Percentiles rank a stretch among this genome's conserved stretches.
These are phyloP conservation scores for Mirounga angustirostris DNA, from an alignment of 2,113 vertebrate genomes.

Conservation along the genomic window DNA sequence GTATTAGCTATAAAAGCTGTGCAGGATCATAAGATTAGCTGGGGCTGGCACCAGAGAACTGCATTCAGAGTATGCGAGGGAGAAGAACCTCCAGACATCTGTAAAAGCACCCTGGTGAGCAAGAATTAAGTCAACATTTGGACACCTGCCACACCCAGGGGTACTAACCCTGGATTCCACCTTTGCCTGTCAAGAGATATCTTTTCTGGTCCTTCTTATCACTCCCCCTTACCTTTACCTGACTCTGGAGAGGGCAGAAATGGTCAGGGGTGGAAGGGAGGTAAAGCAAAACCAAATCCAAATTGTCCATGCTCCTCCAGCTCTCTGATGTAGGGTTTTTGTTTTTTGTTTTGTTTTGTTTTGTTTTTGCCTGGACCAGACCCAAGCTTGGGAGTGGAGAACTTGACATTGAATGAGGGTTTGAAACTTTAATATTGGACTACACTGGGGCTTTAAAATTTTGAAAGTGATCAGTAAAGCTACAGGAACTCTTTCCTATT, in stretches of 20 bases:
- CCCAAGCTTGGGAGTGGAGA: not conserved
- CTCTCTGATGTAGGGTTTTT: not conserved
- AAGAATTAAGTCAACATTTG: not conserved
- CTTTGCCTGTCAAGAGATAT: not conserved
- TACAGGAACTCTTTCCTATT: not conserved
- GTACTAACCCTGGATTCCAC: too few relatives aligned
- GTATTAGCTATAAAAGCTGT: not conserved
- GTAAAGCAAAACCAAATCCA: not conserved
- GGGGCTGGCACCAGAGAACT: not conserved
- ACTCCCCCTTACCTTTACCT: not conserved
- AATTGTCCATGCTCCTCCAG: not conserved
- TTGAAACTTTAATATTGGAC: not conserved
- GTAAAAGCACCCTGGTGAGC: not conserved
- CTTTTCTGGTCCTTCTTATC: not conserved
- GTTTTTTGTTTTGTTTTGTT: not conserved
- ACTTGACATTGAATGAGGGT: not conserved
- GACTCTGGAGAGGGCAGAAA: not conserved
- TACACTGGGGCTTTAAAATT: not conserved
- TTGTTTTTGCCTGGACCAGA: not conserved
- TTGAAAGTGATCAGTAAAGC: not conserved
- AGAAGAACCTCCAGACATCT: not conserved
- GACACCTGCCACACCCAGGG: not conserved
- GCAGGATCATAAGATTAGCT: too few relatives aligned
- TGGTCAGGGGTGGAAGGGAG: rapidly evolving
- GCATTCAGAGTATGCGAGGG: not conserved